A percentile compares a stretch with the other conserved stretches of the same genome.
Conservation (phyloP, 1,140 invertebrate species). For the Drosophila subpulchrella region DNA sequence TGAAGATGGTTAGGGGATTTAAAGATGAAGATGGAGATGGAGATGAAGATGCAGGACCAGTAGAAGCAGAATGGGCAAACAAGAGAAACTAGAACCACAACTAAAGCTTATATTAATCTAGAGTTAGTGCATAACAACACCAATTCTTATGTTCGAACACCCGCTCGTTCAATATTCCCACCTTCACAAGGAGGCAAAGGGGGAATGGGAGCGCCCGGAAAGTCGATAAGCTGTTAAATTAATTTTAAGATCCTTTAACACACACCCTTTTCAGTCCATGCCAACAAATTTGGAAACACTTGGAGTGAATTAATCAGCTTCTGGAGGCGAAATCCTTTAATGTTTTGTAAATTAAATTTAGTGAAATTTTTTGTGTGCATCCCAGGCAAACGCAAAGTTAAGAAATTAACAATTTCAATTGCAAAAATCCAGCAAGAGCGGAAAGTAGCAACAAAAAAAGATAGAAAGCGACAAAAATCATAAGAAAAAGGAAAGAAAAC, state of each 20-base stretch:
- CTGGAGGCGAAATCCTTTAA: constrained; percentile 28
- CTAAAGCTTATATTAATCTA: constrained; percentile 38
- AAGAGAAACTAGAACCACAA: constrained; percentile 37
- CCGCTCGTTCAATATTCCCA: not conserved
- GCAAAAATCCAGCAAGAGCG: not conserved
- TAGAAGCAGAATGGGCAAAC: constrained; percentile 11
- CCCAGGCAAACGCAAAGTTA: not conserved
- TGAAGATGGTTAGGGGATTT: not conserved
- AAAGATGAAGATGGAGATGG: not conserved
- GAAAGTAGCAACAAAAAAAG: not conserved
- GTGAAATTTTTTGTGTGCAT: constrained; percentile 35
- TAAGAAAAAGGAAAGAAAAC: not conserved
- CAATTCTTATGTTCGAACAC: constrained; percentile 1
- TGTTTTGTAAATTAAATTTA: constrained; percentile 41
- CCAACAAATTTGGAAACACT: not conserved
- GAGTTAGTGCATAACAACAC: constrained; percentile 25
- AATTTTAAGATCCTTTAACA: constrained; percentile 55
- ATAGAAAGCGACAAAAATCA: not conserved
- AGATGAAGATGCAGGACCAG: constrained; percentile 4
- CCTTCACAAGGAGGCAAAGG: not conserved
- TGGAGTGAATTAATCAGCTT: constrained; percentile 11
- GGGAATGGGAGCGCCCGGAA: constrained; percentile 2
- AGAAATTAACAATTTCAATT: not conserved
- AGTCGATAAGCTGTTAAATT: constrained; percentile 57
- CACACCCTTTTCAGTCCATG: not conserved